phyloP scores from a whole-genome alignment of 1,140 invertebrate genomes.

The Microplitis demolitor region DNA sequence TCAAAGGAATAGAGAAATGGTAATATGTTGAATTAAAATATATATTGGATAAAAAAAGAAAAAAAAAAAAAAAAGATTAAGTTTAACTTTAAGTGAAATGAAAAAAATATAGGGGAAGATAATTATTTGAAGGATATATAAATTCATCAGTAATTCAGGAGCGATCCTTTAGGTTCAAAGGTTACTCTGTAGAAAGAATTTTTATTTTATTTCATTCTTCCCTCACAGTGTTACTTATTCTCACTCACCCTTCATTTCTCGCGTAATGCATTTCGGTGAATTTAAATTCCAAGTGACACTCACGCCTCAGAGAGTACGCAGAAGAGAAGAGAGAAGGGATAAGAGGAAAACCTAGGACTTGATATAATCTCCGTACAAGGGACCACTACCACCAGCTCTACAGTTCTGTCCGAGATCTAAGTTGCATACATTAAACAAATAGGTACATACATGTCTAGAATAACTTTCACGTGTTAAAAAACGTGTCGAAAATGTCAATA shows the following conservation, averaged over 20 bases:
- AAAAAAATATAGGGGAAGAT: too few species aligned
- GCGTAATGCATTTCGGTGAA: slow-evolving; percentile 41
- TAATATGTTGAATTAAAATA: too few species aligned
- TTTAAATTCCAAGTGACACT: slow-evolving; percentile 43
- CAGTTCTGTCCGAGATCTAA: slow-evolving; percentile 35
- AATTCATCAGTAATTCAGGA: too few species aligned
- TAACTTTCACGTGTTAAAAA: slow-evolving; percentile 26
- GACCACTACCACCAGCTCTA: slow-evolving; percentile 2
- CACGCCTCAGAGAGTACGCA: neutral
- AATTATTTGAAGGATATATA: too few species aligned
- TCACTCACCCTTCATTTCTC: slow-evolving; percentile 34
- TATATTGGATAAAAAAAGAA: too few species aligned
- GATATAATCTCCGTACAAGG: slow-evolving; percentile 47
- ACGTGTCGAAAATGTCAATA: too few species aligned
- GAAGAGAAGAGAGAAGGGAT: too few species aligned
- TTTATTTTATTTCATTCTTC: slow-evolving; percentile 15
- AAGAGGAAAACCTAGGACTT: slow-evolving; percentile 34
- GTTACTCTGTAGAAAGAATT: neutral
- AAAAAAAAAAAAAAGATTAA: too few species aligned
- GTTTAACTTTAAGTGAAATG: too few species aligned
- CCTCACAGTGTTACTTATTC: slow-evolving; percentile 18
- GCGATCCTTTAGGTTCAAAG: neutral
- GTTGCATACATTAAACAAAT: slow-evolving; percentile 45
- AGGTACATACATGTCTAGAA: slow-evolving; percentile 41
- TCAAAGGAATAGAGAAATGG: too few species aligned